Conservation (phyloP, 1,140 invertebrate species). For the Rhyzopertha dominica region DNA sequence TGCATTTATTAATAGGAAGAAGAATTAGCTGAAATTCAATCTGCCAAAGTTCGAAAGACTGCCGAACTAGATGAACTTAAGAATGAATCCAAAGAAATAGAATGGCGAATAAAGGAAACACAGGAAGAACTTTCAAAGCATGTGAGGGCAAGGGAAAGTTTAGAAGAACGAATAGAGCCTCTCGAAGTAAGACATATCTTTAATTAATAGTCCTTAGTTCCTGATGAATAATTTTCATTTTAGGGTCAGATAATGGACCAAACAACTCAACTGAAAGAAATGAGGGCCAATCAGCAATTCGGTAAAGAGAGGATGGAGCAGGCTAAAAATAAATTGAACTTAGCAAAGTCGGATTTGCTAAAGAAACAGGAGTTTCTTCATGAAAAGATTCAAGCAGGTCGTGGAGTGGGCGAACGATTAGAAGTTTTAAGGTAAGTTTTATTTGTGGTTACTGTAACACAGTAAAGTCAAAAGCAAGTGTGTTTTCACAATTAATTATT, state of each 20-base stretch:
- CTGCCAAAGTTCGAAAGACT: conserved; percentile 30
- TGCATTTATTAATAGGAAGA: conserved; percentile 20
- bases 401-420: conserved; percentile 26
- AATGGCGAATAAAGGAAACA: conserved; percentile 33
- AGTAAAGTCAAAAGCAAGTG: too few relatives aligned
- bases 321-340: conserved; percentile 20
- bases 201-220: neutral
- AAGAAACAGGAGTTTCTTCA: conserved; percentile 21
- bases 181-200: conserved; percentile 28
- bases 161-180: conserved; percentile 40
- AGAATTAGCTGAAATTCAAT: conserved; percentile 40
- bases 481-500: conserved; percentile 1
- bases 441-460: too few relatives aligned
- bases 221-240: conserved; percentile 14
- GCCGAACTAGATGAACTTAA: conserved; percentile 32
- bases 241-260: conserved; percentile 43
- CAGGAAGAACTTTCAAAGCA: conserved; percentile 40
- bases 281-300: conserved; percentile 25
- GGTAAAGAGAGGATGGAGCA: conserved; percentile 28
- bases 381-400: conserved; percentile 17
- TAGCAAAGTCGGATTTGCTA: conserved; percentile 14
- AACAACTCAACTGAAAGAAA: conserved; percentile 33
- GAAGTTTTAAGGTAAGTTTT: conserved; percentile 23
- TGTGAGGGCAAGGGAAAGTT: conserved; percentile 33
- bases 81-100: conserved; percentile 30